Evolutionary conservation across 1,140 invertebrate species (phyloP).

Genomic region (Drosophila bipectinata): DNA sequence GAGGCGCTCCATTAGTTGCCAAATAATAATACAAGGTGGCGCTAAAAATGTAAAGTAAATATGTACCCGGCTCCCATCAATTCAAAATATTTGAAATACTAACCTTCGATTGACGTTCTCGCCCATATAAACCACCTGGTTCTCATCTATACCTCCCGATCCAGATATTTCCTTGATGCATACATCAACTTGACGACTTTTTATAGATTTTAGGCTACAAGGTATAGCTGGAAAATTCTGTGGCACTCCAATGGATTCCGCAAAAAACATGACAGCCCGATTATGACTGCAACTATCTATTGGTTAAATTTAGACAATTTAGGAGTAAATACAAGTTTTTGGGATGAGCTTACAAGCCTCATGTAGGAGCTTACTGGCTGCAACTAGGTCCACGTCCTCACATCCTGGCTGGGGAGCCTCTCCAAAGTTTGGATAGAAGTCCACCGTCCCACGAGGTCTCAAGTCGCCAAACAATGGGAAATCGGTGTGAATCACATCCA

Average conservation of each 20-base stretch:
- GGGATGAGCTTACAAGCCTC: conserved; percentile 63
- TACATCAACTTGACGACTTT: conserved; percentile 16
- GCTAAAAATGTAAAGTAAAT: conserved; percentile 22
- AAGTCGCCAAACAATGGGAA: conserved; percentile 86
- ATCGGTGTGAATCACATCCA: conserved; percentile 86
- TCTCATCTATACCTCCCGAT: conserved; percentile 9
- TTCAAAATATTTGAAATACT: not conserved
- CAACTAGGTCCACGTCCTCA: conserved; percentile 67
- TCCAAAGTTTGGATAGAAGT: conserved; percentile 88
- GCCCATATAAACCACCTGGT: conserved; percentile 65
- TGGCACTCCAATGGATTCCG: conserved; percentile 68
- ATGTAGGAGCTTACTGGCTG: conserved; percentile 73
- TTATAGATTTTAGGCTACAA: conserved; percentile 53
- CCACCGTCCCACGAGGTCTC: conserved; percentile 85
- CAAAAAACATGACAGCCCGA: conserved; percentile 71
- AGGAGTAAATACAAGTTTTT: accelerated
- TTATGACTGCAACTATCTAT: conserved; percentile 81
- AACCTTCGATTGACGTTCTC: conserved; percentile 67
- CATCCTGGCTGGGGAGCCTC: conserved; percentile 88
- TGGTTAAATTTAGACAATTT: not conserved
- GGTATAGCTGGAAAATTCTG: conserved; percentile 63
- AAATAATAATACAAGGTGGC: conserved; percentile 66
- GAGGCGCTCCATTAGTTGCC: conserved; percentile 69
- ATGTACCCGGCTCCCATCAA: not conserved
- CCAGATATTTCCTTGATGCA: conserved; percentile 22